phyloP scores from a whole-genome alignment of 2,797 vertebrate genomes.

The Amphiprion clarkii region DNA sequence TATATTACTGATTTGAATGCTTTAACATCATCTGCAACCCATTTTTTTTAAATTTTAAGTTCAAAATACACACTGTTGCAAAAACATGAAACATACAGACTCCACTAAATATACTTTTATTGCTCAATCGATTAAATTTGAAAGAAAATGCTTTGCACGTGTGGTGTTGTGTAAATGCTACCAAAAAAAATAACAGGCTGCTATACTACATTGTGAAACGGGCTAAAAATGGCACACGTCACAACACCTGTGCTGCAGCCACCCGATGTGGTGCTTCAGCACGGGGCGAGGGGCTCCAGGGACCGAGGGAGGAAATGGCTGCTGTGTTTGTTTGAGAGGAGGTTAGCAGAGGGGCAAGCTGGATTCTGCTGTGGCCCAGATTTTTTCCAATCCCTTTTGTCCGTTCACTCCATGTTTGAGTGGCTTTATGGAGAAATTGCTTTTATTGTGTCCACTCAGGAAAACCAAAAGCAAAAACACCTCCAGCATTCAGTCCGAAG shows the following conservation, averaged over 20 bases:
- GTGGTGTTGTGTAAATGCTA: not conserved
- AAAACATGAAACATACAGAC: not conserved
- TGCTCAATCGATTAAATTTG: conserved; percentile 7
- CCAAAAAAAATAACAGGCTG: conserved; percentile 27
- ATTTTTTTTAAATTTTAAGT: conserved; percentile 1
- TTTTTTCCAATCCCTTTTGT: conserved; percentile 80
- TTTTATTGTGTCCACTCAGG: conserved; percentile 81
- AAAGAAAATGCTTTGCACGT: not conserved
- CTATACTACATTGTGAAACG: conserved; percentile 53
- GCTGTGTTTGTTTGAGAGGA: conserved; percentile 78
- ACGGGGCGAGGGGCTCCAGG: conserved; percentile 67
- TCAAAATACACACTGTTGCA: not conserved
- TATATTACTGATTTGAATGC: not conserved
- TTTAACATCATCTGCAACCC: conserved; percentile 10
- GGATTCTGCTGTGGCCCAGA: conserved; percentile 81
- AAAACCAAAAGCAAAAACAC: conserved; percentile 79
- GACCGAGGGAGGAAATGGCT: conserved; percentile 78
- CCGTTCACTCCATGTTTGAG: conserved; percentile 79
- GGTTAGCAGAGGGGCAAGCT: conserved; percentile 79
- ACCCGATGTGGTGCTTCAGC: conserved; percentile 70
- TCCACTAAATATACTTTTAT: not conserved
- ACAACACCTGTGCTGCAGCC: conserved; percentile 73
- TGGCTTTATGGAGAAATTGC: conserved; percentile 82
- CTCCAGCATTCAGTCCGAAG: conserved; percentile 73
- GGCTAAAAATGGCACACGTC: conserved; percentile 63